Evolutionary conservation across 2,888 invertebrate genomes (phyloP).

Genomic region (Eledona agricola): DNA sequence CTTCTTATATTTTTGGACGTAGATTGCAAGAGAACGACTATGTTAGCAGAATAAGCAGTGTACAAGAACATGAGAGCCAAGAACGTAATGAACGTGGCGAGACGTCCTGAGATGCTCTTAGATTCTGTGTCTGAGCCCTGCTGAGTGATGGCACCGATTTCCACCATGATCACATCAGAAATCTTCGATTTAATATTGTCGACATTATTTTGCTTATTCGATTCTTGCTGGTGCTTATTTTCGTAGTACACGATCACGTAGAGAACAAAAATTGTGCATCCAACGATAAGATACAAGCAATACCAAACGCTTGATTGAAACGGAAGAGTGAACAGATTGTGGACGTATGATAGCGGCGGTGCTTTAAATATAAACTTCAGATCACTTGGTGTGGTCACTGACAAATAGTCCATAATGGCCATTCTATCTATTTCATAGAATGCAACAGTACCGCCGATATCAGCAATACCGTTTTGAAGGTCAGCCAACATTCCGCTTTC

Average conservation of each 20-base stretch:
- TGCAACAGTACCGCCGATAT: conserved; percentile 64
- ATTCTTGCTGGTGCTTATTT: conserved; percentile 1
- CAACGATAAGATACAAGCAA: conserved; percentile 1
- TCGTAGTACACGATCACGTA: conserved; percentile 15
- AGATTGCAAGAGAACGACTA: conserved; percentile 71
- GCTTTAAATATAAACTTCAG: conserved; percentile 25
- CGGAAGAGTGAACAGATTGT: conserved; percentile 30
- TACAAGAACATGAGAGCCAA: conserved; percentile 66
- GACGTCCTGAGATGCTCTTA: conserved; percentile 60
- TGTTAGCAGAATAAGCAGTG: conserved; percentile 72
- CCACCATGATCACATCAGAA: conserved; percentile 48
- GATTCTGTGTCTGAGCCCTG: conserved; percentile 62
- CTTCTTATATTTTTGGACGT: conserved; percentile 66
- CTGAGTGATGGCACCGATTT: conserved; percentile 62
- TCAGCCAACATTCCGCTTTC: conserved; percentile 67
- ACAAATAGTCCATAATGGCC: conserved; percentile 1
- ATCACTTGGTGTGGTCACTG: conserved; percentile 5
- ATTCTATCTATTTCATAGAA: conserved; percentile 9
- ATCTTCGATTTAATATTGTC: conserved; percentile 7
- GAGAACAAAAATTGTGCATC: conserved; percentile 7
- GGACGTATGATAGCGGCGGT: conserved; percentile 26
- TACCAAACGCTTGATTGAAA: conserved; percentile 28
- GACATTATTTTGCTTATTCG: conserved; percentile 4
- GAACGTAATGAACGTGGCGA: conserved; percentile 46
- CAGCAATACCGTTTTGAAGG: conserved; percentile 64